A percentile compares a stretch with the other conserved stretches of the same genome.
Evolutionary conservation across 2,888 invertebrate genomes (phyloP).

Genomic region (Ophonus ardosiacus): DNA sequence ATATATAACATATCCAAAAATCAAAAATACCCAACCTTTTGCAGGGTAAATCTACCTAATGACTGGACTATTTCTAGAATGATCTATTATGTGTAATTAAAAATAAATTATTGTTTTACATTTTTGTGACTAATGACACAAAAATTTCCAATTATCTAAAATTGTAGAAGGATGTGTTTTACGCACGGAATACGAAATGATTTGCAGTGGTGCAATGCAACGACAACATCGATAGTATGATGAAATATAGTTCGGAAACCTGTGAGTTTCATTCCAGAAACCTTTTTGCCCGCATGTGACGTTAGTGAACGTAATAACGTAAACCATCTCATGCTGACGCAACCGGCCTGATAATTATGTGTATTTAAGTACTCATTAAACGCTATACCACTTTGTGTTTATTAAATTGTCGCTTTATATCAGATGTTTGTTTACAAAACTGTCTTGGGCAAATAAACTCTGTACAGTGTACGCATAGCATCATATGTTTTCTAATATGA

Average conservation of each 20-base stretch:
- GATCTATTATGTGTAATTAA: no score
- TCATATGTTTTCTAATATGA: background rate
- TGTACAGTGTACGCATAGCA: background rate
- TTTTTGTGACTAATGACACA: no score
- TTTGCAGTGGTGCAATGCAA: background rate
- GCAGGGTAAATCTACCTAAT: no score
- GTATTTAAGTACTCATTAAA: conserved; percentile 34
- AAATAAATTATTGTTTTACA: no score
- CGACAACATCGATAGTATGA: conserved; percentile 12
- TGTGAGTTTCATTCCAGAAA: background rate
- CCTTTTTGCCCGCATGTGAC: conserved; percentile 36
- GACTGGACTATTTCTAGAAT: no score
- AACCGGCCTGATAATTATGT: conserved; percentile 42
- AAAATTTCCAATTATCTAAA: no score
- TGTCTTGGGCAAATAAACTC: background rate
- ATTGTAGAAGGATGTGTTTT: no score
- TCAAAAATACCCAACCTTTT: no score
- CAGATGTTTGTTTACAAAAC: conserved; percentile 14
- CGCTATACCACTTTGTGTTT: conserved; percentile 37
- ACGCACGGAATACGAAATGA: background rate
- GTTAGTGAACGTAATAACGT: conserved; percentile 7
- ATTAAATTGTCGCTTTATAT: conserved; percentile 42
- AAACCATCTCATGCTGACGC: conserved; percentile 24
- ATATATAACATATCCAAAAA: no score
- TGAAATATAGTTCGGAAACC: conserved; percentile 49